Percentiles rank a stretch among this genome's conserved stretches.
Conservation (phyloP, 2,113 vertebrate genomes). For the Sciurus niger region DNA sequence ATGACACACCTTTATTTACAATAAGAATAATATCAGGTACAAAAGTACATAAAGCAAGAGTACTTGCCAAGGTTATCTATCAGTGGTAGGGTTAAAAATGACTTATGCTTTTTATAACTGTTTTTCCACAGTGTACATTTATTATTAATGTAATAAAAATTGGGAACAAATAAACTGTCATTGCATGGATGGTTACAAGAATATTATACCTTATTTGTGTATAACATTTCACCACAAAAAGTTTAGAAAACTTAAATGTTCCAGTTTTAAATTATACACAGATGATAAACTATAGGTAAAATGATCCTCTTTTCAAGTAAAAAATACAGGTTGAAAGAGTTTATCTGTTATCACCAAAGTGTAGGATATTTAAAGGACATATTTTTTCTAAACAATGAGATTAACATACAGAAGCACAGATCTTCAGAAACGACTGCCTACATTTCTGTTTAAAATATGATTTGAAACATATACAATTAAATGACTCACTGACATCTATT, state of each 20-base stretch:
- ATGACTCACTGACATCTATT: background rate
- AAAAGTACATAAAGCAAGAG: background rate
- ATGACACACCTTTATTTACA: background rate
- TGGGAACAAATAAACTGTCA: constrained; percentile 5
- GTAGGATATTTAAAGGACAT: background rate
- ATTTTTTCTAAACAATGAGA: background rate
- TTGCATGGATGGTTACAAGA: background rate
- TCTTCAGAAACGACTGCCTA: background rate
- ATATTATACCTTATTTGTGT: constrained; percentile 31
- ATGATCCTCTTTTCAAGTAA: background rate
- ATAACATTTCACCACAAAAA: constrained; percentile 31
- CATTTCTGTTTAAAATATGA: constrained; percentile 14
- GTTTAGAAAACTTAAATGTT: constrained; percentile 45
- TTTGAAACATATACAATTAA: background rate
- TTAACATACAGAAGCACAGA: constrained; percentile 27
- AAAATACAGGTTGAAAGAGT: background rate
- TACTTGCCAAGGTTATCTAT: background rate
- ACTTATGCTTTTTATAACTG: constrained; percentile 25
- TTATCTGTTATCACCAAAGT: background rate
- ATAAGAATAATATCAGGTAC: background rate
- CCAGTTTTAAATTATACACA: constrained; percentile 54
- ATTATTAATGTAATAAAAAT: background rate
- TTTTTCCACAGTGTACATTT: background rate
- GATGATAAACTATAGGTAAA: background rate
- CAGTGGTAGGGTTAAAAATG: background rate